These are phyloP conservation scores for Sclerodermus sp. DNA, from an alignment of 2,888 invertebrate species.

Conservation along the genomic window DNA sequence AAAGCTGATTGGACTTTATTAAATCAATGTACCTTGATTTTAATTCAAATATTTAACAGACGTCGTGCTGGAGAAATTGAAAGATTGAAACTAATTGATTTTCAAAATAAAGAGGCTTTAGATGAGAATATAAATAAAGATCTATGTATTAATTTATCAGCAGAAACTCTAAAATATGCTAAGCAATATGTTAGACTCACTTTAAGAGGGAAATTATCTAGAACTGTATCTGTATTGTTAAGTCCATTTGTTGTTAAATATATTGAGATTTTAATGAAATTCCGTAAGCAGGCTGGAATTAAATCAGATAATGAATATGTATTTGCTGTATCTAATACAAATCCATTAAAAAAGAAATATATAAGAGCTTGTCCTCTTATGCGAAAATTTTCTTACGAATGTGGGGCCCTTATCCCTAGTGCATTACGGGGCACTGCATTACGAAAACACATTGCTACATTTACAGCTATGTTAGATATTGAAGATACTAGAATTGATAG, in stretches of 20 bases:
- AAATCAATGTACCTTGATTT: constrained; percentile 13
- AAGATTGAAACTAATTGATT: constrained; percentile 16
- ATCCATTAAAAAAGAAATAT: constrained; percentile 10
- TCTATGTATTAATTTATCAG: constrained; percentile 14
- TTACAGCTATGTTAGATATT: constrained; percentile 27
- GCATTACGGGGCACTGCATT: constrained; percentile 26
- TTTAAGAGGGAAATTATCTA: constrained; percentile 20
- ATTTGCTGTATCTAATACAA: constrained; percentile 3
- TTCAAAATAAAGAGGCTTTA: constrained; percentile 12
- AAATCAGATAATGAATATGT: constrained; percentile 15
- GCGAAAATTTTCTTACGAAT: constrained; percentile 24
- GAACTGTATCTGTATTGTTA: constrained; percentile 24
- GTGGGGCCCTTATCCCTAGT: constrained; percentile 27
- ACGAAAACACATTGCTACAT: constrained; percentile 35
- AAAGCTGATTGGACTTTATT: constrained; percentile 12
- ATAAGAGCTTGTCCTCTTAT: constrained; percentile 27
- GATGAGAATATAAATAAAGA: constrained; percentile 18
- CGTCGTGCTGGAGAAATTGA: constrained; percentile 23
- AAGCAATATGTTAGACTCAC: constrained; percentile 17
- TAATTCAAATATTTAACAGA: constrained; percentile 23
- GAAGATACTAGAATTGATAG: constrained; percentile 27
- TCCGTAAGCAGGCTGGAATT: constrained; percentile 14
- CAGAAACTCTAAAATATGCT: constrained; percentile 12
- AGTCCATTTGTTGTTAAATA: constrained; percentile 11
- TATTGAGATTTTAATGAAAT: constrained; percentile 18